Evolutionary conservation across 2,113 vertebrate genomes (phyloP), one percentile per base, ranked within the genome.

Genomic region (Salvelinus alpinus): DNA sequence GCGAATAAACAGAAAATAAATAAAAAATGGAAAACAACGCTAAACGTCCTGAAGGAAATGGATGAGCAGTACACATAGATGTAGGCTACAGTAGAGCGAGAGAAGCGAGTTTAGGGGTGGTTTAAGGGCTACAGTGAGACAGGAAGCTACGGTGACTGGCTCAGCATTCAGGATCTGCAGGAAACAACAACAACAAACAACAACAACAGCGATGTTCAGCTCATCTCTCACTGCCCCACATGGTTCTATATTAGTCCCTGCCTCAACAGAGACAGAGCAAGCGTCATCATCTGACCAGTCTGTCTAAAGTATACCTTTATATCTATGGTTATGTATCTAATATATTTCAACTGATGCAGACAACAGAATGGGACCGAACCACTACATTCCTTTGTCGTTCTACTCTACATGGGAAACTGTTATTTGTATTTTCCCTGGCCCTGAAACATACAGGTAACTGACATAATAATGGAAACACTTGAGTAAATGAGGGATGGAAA

Each of bases 151-250:
- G 47, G 62, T 71, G 86, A 91, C 92, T 94, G 94, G 94, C 94
- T 94, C 94, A 94, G 94, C 88, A 84, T 94, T 93, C 90, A 91
- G 82, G 77, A 91, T 94, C 90, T 87, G 93, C 94, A 94, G 94
- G 93, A 94, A 94, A 92, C 90, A 90, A 84, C 76, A 79, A 90
- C 87, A 79, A 90, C 87, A 34, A 38, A 38, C 18, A 68, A 64
- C 24, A 86, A 82, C 85, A 44, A 44, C 18, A 16, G 88, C 88
- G 86, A 83, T 85, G 74, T 86, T 93, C 89, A 90, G 87, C 89
- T 88, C 86, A 88, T 88, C 88, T 88, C 87, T 71, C 82, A 78
- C 59, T 62, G 59, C 59, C 20, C n/a, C 13, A 20, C 8, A 62
- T n/a, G 7, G n/a, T 62, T 62, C 18, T 62, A 24, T 11, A 71